Evolutionary conservation across 2,888 invertebrate species (phyloP).

Genomic region (Eupithecia subumbrata): DNA sequence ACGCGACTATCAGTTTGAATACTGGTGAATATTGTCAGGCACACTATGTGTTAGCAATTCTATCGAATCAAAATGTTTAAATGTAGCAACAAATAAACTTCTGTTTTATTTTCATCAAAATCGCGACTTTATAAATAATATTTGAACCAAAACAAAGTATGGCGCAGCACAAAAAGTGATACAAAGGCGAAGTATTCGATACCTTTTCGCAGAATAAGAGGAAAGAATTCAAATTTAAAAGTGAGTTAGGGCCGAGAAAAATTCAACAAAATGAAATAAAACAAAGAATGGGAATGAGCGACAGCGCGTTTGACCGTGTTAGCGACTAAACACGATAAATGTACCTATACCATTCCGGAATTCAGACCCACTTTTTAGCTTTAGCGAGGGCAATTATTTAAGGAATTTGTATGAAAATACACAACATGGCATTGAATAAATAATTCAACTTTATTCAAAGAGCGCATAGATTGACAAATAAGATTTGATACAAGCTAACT

Average conservation of each 20-base stretch:
- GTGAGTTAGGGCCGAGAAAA: slow-evolving; percentile 69
- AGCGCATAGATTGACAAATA: slow-evolving; percentile 64
- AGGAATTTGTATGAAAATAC: slow-evolving; percentile 29
- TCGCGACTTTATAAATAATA: slow-evolving; percentile 72
- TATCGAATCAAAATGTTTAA: neutral
- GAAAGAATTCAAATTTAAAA: slow-evolving; percentile 81
- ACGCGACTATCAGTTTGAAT: neutral
- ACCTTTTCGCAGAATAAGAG: slow-evolving; percentile 81
- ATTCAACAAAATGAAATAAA: slow-evolving; percentile 71
- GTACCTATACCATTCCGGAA: slow-evolving; percentile 24
- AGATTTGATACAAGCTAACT: slow-evolving; percentile 70
- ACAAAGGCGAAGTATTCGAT: slow-evolving; percentile 82
- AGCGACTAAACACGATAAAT: slow-evolving; percentile 47
- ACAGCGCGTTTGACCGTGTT: slow-evolving; percentile 57
- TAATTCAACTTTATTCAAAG: slow-evolving; percentile 51
- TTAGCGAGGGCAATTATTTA: slow-evolving; percentile 25
- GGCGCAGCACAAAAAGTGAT: slow-evolving; percentile 79
- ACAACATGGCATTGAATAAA: slow-evolving; percentile 41
- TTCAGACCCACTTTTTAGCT: slow-evolving; percentile 16
- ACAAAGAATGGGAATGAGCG: slow-evolving; percentile 59
- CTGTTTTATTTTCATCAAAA: slow-evolving; percentile 59
- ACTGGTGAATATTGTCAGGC: neutral
- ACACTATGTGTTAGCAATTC: neutral
- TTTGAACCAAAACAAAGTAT: slow-evolving; percentile 70
- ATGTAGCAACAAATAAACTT: neutral